Percentiles rank a stretch among this genome's conserved stretches.
phyloP scores from a whole-genome alignment of 2,797 vertebrate genomes.

The Limnodromus scolopaceus region DNA sequence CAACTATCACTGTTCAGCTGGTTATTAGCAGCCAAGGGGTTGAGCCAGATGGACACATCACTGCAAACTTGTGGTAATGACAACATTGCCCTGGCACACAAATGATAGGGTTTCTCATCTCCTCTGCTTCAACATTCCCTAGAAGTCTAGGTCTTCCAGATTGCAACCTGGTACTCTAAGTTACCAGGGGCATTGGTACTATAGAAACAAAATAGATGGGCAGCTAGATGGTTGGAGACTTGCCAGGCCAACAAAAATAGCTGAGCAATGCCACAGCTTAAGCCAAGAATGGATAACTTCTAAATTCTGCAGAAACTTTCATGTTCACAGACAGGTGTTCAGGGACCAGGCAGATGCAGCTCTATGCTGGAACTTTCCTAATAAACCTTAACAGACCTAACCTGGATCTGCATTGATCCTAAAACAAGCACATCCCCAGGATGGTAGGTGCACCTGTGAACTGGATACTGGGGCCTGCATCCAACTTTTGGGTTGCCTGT shows the following conservation, averaged over 20 bases:
- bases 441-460: neutral
- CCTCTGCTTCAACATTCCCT: neutral
- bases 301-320: neutral
- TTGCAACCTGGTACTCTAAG: neutral
- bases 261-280: neutral
- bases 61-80: constrained; percentile 16
- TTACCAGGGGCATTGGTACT: neutral
- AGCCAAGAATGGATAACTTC: neutral
- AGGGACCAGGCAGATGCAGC: neutral
- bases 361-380: neutral
- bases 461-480: neutral
- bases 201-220: neutral
- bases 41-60: neutral
- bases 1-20: neutral
- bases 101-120: neutral
- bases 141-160: neutral
- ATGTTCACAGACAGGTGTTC: neutral
- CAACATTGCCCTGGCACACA: neutral
- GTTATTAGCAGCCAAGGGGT: neutral
- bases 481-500: neutral
- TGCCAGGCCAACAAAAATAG: neutral
- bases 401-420: neutral
- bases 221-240: neutral
- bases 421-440: neutral
- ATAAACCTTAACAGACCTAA: neutral